These are phyloP conservation scores for Mesocentrotus franciscanus DNA, from an alignment of 53 echinoderm and acorn worm species.

Conservation along the genomic window DNA sequence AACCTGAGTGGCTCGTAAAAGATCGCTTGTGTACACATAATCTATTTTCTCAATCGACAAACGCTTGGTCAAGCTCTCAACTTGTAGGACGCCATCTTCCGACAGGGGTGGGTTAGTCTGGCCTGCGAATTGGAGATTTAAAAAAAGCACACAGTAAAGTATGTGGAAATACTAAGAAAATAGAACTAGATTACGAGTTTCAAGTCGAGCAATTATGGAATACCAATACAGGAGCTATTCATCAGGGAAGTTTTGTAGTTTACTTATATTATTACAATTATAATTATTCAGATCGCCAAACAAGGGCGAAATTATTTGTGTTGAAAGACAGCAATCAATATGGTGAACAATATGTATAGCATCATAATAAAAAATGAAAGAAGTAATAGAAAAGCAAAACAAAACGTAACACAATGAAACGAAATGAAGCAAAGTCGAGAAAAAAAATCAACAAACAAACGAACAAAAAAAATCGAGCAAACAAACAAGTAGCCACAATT, in stretches of 20 bases:
- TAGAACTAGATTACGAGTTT: background rate
- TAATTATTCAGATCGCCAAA: too few species aligned
- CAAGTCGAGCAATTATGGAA: too few species aligned
- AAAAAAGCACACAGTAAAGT: background rate
- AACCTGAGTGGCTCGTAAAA: slow-evolving; percentile 69
- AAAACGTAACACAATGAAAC: too few species aligned
- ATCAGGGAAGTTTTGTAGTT: background rate
- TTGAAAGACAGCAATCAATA: too few species aligned
- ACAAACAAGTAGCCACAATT: too few species aligned
- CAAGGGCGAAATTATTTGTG: too few species aligned
- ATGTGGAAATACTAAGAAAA: background rate
- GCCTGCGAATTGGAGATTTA: background rate
- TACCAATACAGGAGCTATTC: too few species aligned
- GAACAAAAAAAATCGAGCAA: too few species aligned
- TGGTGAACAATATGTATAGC: too few species aligned
- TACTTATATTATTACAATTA: too few species aligned
- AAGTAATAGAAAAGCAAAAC: too few species aligned
- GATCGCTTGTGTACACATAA: slow-evolving; percentile 69
- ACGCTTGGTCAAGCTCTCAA: slow-evolving; percentile 39
- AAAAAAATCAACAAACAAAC: background rate
- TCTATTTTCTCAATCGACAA: slow-evolving; percentile 55
- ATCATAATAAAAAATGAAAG: too few species aligned
- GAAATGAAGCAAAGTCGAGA: background rate
- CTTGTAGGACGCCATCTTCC: slow-evolving; percentile 63
- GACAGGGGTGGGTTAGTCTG: slow-evolving; percentile 63